Base-by-base conservation (phyloP, 2,888 invertebrate genomes). In the Synanthedon formicaeformis region DNA sequence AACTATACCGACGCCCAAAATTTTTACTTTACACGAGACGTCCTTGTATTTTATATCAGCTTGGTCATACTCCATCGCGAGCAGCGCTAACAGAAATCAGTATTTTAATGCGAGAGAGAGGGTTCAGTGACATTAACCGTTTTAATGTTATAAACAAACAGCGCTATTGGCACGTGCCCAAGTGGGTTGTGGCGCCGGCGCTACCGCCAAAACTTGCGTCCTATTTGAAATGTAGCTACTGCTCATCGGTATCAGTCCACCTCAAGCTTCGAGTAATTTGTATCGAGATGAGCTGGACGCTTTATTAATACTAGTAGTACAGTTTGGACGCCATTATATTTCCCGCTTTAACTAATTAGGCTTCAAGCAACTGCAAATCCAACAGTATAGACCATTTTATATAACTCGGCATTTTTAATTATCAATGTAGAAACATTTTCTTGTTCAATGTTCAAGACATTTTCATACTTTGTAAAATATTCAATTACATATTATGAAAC, bases 121-220 rank as follows among this genome's bases (percentile, higher is more conserved):
- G 13, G 64, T 65, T 64, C 63, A 63, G 64, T 64, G 65, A 69
- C 69, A 69, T 67, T 71, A 71, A 67, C 69, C 65, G 69, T 67
- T 78, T 81, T 76, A 81, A 78, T 79, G 72, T 78, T 81, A 81
- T 81, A 85, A 83, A 86, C 85, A 85, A 84, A 82, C 75, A 73
- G 70, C 66, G 69, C 67, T 63, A 66, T 73, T 87, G 86, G 86
- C 81, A 49, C 50, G 52, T 57, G 53, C 76, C 86, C 86, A 87
- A 84, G 68, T 75, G 73, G 76, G 74, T 71, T 76, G 71, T 73
- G 66, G 73, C 78, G 78, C 78, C 80, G 81, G 81, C 82, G 80
- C 80, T 73, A 45, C 45, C 63, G 64, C 62, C 61, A 18, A 45
- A 45, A 45, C 45, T 51, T n/a, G 54, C 62, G 63, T 67, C 65